Evolutionary conservation across 1,140 invertebrate genomes (phyloP), one percentile per base, ranked within the genome.

Genomic region (Oedothorax gibbosus): DNA sequence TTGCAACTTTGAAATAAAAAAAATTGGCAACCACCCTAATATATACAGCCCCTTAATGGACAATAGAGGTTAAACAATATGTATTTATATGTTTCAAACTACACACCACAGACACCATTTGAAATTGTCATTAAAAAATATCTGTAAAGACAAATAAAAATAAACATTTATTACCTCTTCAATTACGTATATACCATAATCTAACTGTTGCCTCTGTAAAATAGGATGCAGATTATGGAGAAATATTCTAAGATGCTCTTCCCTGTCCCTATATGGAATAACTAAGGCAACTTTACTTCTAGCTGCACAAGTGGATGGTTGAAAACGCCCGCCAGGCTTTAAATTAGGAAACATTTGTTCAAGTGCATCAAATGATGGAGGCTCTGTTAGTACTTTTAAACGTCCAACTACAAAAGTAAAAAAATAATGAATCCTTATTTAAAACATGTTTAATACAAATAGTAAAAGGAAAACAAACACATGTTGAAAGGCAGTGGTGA

Each of bases 161-260:
- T 54, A 21, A 73, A 56, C 2, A 4, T 14, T 53, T 57, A 18
- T 49, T 69, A 87, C 87, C 79, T 93, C 92, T 89, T 93, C 93
- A 7, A 93, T 89, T 11, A 93, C 89, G 88, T 91, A 92, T 72
- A 93, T 91, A 60, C 89, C 89, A 87, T 93, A 93, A 87, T 93
- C 90, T 7, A 93, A 87, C 86, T 92, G 89, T 86, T 93, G 93
- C 18, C 91, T 87, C 82, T 92, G 90, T 0, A 93, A 88, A 77
- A 93, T 90, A 9, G 91, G 91, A 87, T 93, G 91, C 66, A 93
- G 89, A 88, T 92, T 91, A 78, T 91, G 88, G 20, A 92, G 87
- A 65, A 92, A 89, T 14, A 88, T 81, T 10, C 88, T 86, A 50
- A 93, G 88, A 89, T 93, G 92, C 71, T 89, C 87, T 85, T 90